Percentiles rank a stretch among this genome's conserved stretches.
These are phyloP conservation scores for Athene noctua DNA, from an alignment of 2,113 vertebrate genomes.

Conservation along the genomic window DNA sequence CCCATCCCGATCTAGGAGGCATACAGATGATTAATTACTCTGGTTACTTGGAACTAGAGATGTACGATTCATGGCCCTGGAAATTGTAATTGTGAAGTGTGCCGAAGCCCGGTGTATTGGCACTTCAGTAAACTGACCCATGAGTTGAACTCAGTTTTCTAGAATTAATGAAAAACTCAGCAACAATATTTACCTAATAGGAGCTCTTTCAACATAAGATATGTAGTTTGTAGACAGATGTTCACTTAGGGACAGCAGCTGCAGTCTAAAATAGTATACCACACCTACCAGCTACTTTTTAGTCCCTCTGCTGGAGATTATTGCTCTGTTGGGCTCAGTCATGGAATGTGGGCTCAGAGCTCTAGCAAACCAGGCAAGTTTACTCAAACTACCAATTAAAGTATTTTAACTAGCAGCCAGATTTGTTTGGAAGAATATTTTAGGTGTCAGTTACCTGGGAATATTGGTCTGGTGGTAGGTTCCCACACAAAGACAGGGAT, in stretches of 20 bases:
- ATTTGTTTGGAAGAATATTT: not conserved
- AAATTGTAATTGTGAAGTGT: not conserved
- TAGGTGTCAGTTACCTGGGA: not conserved
- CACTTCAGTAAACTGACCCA: not conserved
- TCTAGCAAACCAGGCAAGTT: not conserved
- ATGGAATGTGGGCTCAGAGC: rapidly evolving
- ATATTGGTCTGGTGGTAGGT: not conserved
- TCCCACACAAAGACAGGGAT: not conserved
- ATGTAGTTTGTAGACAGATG: not conserved
- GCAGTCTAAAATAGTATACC: not conserved
- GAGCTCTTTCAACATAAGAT: not conserved
- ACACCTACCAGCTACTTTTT: not conserved
- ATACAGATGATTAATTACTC: not conserved
- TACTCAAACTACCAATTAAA: not conserved
- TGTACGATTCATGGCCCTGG: not conserved
- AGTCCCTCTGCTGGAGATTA: not conserved
- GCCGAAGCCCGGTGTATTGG: not conserved
- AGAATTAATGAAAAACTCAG: not conserved
- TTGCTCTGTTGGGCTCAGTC: not conserved
- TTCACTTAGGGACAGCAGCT: not conserved
- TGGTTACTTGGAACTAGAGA: not conserved
- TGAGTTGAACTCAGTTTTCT: not conserved
- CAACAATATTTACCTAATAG: not conserved
- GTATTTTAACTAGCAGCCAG: not conserved
- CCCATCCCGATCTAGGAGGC: not conserved